phyloP scores from a whole-genome alignment of 2,888 invertebrate species.

The Nephrotoma flavescens region DNA sequence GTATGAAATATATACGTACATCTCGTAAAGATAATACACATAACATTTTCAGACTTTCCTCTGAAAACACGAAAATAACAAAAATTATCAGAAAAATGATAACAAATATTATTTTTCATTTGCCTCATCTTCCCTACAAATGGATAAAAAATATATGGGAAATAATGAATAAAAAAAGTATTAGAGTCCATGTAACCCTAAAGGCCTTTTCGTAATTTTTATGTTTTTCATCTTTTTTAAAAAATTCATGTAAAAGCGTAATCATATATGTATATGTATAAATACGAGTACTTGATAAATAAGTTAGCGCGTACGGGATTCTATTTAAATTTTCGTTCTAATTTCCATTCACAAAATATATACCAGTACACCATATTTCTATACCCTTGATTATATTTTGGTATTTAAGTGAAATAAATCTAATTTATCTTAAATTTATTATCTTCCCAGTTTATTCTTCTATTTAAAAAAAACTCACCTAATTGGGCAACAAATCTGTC shows the following conservation, averaged over 20 bases:
- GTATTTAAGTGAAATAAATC: not conserved
- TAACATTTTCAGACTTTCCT: not conserved
- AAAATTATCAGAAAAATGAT: not conserved
- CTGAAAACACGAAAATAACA: not conserved
- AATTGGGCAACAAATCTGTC: constrained; percentile 31
- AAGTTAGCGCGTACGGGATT: not conserved
- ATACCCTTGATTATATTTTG: not conserved
- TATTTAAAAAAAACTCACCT: constrained; percentile 17
- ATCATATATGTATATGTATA: not conserved
- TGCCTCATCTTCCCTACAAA: not conserved
- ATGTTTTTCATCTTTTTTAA: not conserved
- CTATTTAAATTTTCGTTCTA: not conserved
- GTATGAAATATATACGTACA: too few species aligned
- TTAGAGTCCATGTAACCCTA: not conserved
- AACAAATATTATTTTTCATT: not conserved
- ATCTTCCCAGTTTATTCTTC: not conserved
- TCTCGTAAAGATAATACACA: not conserved
- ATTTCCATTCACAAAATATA: not conserved
- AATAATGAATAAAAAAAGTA: not conserved
- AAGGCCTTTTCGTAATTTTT: not conserved
- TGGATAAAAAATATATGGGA: not conserved
- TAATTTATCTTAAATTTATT: not conserved
- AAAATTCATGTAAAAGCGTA: not conserved
- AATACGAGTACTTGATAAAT: too few species aligned
- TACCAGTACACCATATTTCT: not conserved